Base-by-base conservation (phyloP, 1,140 invertebrate species). In the Leptonema lineaticorne region DNA sequence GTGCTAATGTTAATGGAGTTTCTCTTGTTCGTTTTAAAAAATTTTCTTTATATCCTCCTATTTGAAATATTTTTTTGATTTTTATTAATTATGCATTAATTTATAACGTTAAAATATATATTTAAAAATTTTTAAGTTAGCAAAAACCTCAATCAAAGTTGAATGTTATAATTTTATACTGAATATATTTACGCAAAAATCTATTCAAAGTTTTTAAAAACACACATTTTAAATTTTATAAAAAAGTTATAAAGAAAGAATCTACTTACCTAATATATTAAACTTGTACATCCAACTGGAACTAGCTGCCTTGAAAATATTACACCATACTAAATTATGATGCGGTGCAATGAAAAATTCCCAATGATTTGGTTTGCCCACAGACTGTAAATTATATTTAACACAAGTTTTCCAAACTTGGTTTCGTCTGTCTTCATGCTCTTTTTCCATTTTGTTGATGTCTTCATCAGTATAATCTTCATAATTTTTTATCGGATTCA, bases 251-350 rank as follows among this genome's bases (percentile, higher is more conserved):
- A 58, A 14, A 48, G 27, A 9, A 18, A 57, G 24, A 71, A n/a
- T n/a, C 46, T 69, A 69, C 74, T 81, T 80, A 82, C 86, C 85
- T 41, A 90, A 76, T 75, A 90, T 83, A 81, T 91, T 91, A 72
- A 91, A 90, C 77, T 91, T 90, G 77, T 90, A 91, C 83, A 92
- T 85, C 90, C 90, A 92, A 2, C 88, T 90, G 2, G 89, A 89
- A 69, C 89, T 90, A 6, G 89, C 90, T 30, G 90, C 90, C 82
- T 92, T 91, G 75, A 90, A 92, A 60, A 92, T 85, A 75, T 90
- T 91, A 76, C 90, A 92, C 90, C 89, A 91, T 8, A 90, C 87
- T 16, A 91, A 76, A 72, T 86, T 88, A 71, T 90, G 86, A 29
- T 85, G 84, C 48, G 85, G 85, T 74, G 89, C 89, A 53, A 90